A percentile compares a stretch with the other conserved stretches of the same genome.
Evolutionary conservation across 2,113 vertebrate species (phyloP).

Genomic region (Chionomys nivalis): DNA sequence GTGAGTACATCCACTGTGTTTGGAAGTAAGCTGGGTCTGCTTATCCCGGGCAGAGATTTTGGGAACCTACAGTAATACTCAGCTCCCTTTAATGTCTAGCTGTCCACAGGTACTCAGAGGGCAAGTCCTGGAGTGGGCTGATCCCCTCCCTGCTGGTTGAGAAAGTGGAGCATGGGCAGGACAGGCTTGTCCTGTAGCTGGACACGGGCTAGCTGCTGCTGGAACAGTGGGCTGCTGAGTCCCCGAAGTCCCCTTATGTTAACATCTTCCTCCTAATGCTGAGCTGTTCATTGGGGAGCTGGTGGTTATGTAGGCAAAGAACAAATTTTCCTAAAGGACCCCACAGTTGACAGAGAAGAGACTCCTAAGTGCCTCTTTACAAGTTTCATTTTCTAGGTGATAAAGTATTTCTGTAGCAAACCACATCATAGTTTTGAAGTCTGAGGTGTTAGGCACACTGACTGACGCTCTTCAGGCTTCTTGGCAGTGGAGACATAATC

Average conservation of each 20-base stretch:
- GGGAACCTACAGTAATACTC: not conserved
- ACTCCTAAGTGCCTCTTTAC: not conserved
- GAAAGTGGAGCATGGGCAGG: not conserved
- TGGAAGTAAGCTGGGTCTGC: not conserved
- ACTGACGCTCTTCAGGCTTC: accelerated
- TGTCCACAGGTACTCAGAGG: accelerated
- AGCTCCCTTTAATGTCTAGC: not conserved
- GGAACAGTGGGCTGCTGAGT: not conserved
- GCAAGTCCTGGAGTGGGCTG: not conserved
- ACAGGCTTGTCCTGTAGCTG: too few species aligned
- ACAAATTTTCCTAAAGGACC: not conserved
- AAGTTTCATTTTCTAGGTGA: not conserved
- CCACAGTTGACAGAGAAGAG: not conserved
- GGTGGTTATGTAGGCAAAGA: not conserved
- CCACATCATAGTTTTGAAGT: not conserved
- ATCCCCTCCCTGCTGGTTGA: not conserved
- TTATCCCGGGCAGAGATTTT: not conserved
- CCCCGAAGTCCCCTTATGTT: accelerated
- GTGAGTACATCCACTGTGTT: not conserved
- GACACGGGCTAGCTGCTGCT: too few species aligned
- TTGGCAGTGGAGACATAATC: not conserved
- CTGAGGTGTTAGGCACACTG: not conserved
- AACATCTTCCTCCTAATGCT: not conserved
- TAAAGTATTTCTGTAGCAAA: not conserved
- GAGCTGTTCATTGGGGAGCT: not conserved